Evolutionary conservation across 2,113 vertebrate species (phyloP), one percentile per base, ranked within the genome.

Genomic region (Osmerus mordax): DNA sequence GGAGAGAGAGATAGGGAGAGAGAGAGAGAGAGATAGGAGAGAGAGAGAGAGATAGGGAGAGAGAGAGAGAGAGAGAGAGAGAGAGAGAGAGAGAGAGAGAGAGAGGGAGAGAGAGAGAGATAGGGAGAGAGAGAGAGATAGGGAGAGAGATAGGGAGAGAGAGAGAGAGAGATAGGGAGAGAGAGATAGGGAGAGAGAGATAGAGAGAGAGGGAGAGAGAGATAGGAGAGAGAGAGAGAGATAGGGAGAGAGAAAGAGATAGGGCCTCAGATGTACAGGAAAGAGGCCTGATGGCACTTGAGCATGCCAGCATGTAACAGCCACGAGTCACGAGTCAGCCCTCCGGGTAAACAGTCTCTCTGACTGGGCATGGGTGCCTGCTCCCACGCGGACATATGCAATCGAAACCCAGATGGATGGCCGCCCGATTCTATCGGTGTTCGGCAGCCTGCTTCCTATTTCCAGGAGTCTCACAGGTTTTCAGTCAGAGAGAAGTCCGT

Each of bases 181-280:
- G 51, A 54, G 21, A 28, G 52, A 36, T 21, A 76, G 65, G 21
- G 51, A 52, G 66, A 68, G 51, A 54, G 21, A 28, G 52, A 36
- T 21, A 76, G 65, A 25, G 25, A 25, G 25, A 2, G 1, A 25
- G 25, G 3, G 25, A 25, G 25, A 25, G 0, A 25, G 25, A 25
- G 25, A 25, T 47, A 69, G 18, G 5, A 5, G 23, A 64, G 29
- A 8, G 19, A 65, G 41, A n/a, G 59, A 68, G 59, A 2, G 18
- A 19, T 5, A 52, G 11, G 52, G 65, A 51, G 36, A 75, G 60
- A 52, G 66, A 68, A 23, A 54, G 21, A 28, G 25, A 36, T 28
- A 76, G 65, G 21, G 54, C 69, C 21, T 74, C 51, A 68, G 53
- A 65, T 53, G 74, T 68, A n/a, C 16, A 36, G 62, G 62, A 21